These are phyloP conservation scores for Montipora sp. DNA, from an alignment of 64 coral and sea anemone genomes.

Conservation along the genomic window DNA sequence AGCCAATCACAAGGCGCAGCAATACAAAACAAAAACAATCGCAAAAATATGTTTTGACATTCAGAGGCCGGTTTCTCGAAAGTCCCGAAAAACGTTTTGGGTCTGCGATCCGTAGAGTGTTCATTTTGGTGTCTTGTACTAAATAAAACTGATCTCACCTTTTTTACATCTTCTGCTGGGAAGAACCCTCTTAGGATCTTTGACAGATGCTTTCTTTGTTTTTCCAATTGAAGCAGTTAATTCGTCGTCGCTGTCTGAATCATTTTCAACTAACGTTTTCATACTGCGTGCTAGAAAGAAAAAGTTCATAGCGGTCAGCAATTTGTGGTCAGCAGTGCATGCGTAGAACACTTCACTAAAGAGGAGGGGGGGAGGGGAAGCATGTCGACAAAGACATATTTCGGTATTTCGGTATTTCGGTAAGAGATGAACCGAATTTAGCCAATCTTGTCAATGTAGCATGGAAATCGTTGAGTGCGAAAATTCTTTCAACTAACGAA, in stretches of 20 bases:
- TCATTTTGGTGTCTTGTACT: too few relatives aligned
- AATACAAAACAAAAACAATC: background rate
- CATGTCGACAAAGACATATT: too few relatives aligned
- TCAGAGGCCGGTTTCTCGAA: conserved; percentile 20
- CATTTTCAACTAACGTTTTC: background rate
- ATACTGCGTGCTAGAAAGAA: background rate
- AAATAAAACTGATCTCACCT: background rate
- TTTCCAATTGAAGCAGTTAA: background rate
- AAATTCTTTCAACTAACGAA: too few relatives aligned
- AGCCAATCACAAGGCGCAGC: background rate
- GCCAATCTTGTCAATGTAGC: too few relatives aligned
- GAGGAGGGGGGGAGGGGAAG: too few relatives aligned
- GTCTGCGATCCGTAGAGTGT: too few relatives aligned
- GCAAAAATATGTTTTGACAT: too few relatives aligned
- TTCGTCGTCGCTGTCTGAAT: background rate
- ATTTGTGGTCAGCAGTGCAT: too few relatives aligned
- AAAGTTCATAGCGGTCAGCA: background rate
- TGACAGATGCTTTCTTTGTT: background rate
- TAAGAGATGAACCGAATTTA: too few relatives aligned
- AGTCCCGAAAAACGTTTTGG: background rate
- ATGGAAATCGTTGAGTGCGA: too few relatives aligned
- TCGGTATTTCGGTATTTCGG: too few relatives aligned
- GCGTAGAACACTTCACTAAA: too few relatives aligned
- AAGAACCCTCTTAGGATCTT: background rate
- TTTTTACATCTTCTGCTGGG: conserved; percentile 24